Evolutionary conservation across 2,797 vertebrate genomes (phyloP).

Genomic region (Poeciliopsis infans): DNA sequence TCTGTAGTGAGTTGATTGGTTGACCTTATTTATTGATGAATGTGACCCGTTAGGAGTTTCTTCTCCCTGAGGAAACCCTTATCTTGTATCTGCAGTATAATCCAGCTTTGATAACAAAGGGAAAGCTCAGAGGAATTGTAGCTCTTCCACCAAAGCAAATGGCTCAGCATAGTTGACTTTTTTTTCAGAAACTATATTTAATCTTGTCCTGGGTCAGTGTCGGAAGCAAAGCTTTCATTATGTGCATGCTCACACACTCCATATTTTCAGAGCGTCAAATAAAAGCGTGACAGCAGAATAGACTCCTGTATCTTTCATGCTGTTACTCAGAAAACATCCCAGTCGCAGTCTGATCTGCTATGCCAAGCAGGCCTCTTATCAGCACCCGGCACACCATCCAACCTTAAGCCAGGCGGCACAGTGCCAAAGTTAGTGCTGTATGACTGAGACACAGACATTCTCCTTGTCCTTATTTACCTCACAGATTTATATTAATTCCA

Average conservation of each 20-base stretch:
- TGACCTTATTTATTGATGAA: conserved; percentile 70
- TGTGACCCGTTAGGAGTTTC: conserved; percentile 28
- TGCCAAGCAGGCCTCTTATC: conserved; percentile 79
- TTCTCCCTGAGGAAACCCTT: conserved; percentile 45
- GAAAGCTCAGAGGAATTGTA: conserved; percentile 53
- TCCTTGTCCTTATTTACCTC: conserved; percentile 27
- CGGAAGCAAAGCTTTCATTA: conserved; percentile 8
- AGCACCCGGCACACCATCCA: conserved; percentile 73
- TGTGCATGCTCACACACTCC: conserved; percentile 3
- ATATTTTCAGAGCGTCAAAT: conserved; percentile 37
- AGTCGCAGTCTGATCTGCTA: conserved; percentile 50
- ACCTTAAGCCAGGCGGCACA: conserved; percentile 60
- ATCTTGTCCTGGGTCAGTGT: conserved; percentile 43
- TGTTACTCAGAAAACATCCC: conserved; percentile 53
- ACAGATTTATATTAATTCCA: conserved; percentile 38
- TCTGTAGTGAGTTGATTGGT: conserved; percentile 53
- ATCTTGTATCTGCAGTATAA: conserved; percentile 55
- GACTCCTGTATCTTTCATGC: conserved; percentile 48
- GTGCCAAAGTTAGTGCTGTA: conserved; percentile 57
- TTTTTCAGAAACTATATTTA: conserved; percentile 23
- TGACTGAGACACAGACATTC: conserved; percentile 45
- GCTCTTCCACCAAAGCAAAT: conserved; percentile 52
- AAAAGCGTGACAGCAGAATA: conserved; percentile 37
- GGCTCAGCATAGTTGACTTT: conserved; percentile 20
- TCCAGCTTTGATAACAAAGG: conserved; percentile 40